Conservation (phyloP, 1,140 invertebrate species). For the Asbolus verrucosus region DNA sequence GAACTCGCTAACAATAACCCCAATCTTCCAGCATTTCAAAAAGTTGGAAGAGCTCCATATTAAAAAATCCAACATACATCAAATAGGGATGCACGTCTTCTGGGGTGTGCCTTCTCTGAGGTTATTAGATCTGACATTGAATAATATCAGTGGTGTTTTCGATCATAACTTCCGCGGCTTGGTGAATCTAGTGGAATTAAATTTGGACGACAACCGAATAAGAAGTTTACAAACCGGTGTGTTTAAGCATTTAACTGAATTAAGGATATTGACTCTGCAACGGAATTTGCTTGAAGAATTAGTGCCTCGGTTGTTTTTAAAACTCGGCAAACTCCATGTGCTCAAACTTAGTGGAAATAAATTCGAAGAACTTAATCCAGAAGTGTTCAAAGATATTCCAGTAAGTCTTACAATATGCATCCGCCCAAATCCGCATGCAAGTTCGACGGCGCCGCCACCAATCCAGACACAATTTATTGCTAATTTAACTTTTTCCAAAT, state of each 20-base stretch:
- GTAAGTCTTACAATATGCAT: conserved; percentile 54
- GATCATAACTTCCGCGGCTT: conserved; percentile 87
- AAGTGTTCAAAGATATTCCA: conserved; percentile 63
- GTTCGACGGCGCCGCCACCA: background rate
- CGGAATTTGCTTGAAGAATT: conserved; percentile 77
- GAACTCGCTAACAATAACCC: conserved; percentile 78
- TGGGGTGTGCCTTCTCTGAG: conserved; percentile 80
- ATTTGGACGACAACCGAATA: conserved; percentile 85
- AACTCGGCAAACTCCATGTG: conserved; percentile 75
- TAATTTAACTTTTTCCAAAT: background rate
- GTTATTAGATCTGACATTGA: conserved; percentile 77
- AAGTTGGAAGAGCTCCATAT: conserved; percentile 81
- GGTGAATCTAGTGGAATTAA: conserved; percentile 83
- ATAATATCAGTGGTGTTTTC: conserved; percentile 81
- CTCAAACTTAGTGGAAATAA: conserved; percentile 82
- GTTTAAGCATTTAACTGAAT: conserved; percentile 79
- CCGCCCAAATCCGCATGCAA: background rate
- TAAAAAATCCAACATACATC: conserved; percentile 78
- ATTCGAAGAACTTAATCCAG: conserved; percentile 75
- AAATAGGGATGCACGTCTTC: conserved; percentile 83
- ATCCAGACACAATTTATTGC: background rate
- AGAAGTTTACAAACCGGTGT: conserved; percentile 77
- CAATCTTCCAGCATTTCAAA: conserved; percentile 76
- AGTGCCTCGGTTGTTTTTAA: conserved; percentile 76
- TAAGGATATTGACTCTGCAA: conserved; percentile 75